These are phyloP conservation scores for Cichlasoma orientale DNA, from an alignment of 2,797 vertebrate species.

Conservation along the genomic window DNA sequence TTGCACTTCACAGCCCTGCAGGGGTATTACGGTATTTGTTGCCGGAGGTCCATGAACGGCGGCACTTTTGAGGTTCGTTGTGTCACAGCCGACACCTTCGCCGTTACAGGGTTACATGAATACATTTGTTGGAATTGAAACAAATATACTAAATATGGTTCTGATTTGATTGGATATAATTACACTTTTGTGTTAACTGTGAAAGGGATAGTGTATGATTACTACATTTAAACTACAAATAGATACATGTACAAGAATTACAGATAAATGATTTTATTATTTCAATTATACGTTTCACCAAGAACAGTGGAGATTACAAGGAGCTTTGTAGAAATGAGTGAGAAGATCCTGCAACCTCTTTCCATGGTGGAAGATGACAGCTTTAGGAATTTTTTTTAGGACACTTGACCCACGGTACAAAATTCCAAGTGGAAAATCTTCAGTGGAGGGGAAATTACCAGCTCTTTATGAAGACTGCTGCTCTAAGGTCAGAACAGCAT, in stretches of 20 bases:
- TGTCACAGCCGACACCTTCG: too few species aligned
- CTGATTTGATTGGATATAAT: neutral
- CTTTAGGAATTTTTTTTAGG: neutral
- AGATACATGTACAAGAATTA: neutral
- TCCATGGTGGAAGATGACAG: neutral
- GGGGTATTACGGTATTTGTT: too few species aligned
- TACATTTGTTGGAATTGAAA: neutral
- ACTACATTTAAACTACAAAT: neutral
- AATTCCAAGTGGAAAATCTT: too few species aligned
- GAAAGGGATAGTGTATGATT: neutral
- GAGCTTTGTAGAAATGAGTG: neutral
- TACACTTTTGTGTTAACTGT: neutral
- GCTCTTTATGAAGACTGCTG: too few species aligned
- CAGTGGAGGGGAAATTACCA: too few species aligned
- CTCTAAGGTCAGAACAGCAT: too few species aligned
- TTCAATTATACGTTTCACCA: neutral
- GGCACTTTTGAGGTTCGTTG: too few species aligned
- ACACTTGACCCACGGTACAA: too few species aligned
- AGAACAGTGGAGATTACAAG: neutral
- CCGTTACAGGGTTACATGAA: neutral
- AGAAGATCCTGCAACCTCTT: neutral
- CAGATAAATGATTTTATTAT: neutral
- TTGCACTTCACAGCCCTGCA: too few species aligned
- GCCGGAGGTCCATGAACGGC: too few species aligned
- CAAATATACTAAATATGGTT: neutral